Evolutionary conservation across 2,113 vertebrate species (phyloP), one percentile per base, ranked within the genome.

Genomic region (Ahaetulla prasina): DNA sequence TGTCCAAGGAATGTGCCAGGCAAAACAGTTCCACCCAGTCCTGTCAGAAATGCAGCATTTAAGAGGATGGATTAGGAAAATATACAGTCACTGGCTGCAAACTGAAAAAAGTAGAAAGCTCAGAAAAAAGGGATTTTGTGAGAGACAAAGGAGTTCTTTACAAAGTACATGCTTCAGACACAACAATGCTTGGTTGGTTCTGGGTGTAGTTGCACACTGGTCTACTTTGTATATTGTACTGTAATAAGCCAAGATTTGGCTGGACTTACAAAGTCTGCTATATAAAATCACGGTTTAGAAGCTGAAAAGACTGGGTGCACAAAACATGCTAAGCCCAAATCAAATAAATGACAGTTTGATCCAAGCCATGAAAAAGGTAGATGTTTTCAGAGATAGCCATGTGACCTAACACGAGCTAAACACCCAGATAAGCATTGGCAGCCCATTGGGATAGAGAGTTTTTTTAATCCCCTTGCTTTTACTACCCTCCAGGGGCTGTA

Each of bases 21-120:
- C 43, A 92, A 92, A 92, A 92, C 54, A 92, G n/a, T 86, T 80
- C 88, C 92, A 52, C 88, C 88, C 92, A 90, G 74, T 23, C 23
- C 45, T 92, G 88, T 47, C 88, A 90, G 80, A 90, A 90, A 89
- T 63, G 88, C 80, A 90, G 30, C 88, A 35, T 86, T 60, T 89
- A 86, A 86, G 54, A 89, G 92, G 80, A 89, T 90, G 92, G 88
- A 47, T 89, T 60, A 63, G 16, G 80, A 90, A 92, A 90, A 84
- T 47, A 90, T 8, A 20, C 54, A 45, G 43, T 2, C 52, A 30
- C 53, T 57, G 27, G 55, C 92, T 43, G 88, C 39, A 47, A 86
- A 60, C 52, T 63, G 88, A 57, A 80, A 85, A 85, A 92, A 57
- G 43, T 25, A 60, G 16, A 88, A 89, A 50, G 54, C 22, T 63